Evolutionary conservation across 1,140 invertebrate genomes (phyloP).

Genomic region (Cydia pomonella): DNA sequence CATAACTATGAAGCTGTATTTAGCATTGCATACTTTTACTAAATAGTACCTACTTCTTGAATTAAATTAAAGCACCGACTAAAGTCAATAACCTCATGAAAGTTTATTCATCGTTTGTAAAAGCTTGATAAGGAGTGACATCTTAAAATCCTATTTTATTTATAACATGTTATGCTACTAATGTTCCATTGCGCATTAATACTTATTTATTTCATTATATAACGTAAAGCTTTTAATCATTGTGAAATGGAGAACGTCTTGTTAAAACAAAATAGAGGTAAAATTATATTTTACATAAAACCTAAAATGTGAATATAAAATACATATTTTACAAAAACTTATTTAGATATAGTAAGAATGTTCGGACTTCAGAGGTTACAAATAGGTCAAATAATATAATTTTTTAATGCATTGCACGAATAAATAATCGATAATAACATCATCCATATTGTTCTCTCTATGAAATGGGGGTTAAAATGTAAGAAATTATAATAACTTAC

Average conservation of each 20-base stretch:
- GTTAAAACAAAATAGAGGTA: not conserved
- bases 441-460: not conserved
- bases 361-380: constrained; percentile 9
- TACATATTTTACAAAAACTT: not conserved
- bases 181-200: not conserved
- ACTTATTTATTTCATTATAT: not conserved
- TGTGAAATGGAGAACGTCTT: not conserved
- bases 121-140: not conserved
- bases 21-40: not conserved
- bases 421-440: not conserved
- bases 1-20: not conserved
- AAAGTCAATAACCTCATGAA: not conserved
- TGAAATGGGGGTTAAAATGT: not conserved
- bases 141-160: too few relatives aligned
- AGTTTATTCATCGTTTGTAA: not conserved
- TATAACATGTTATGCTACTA: not conserved
- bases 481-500: constrained; percentile 51
- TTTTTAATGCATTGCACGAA: not conserved
- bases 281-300: not conserved
- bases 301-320: not conserved
- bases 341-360: not conserved
- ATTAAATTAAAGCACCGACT: not conserved
- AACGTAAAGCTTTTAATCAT: not conserved
- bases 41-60: too few relatives aligned
- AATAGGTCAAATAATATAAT: not conserved